Evolutionary conservation across 2,797 vertebrate genomes (phyloP).

Genomic region (Leptatherina wallacei): DNA sequence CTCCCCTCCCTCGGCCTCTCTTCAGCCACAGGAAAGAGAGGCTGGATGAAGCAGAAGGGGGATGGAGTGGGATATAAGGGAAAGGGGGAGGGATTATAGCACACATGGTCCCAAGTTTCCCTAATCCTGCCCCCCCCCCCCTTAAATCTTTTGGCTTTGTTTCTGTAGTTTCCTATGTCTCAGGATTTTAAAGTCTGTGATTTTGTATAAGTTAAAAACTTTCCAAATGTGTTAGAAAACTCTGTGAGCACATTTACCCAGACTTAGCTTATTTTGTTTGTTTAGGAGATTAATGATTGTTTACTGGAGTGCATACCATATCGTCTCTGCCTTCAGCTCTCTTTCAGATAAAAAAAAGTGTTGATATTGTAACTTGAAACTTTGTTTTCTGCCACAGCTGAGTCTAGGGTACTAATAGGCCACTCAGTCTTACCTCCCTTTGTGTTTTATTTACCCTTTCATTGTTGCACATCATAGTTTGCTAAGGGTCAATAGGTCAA

Average conservation of each 20-base stretch:
- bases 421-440: slow-evolving; percentile 18
- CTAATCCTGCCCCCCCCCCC: slow-evolving; percentile 43
- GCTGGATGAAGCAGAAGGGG: slow-evolving; percentile 20
- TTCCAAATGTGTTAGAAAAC: slow-evolving; percentile 19
- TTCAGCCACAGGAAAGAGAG: slow-evolving; percentile 76
- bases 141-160: slow-evolving; percentile 41
- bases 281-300: neutral
- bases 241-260: neutral
- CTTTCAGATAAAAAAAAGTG: neutral
- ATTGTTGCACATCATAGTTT: slow-evolving; percentile 18
- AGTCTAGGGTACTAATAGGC: neutral
- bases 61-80: slow-evolving; percentile 5
- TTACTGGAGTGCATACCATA: neutral
- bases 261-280: neutral
- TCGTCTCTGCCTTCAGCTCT: neutral
- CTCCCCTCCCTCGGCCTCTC: slow-evolving; percentile 41
- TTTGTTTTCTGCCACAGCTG: slow-evolving; percentile 5
- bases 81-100: slow-evolving; percentile 41
- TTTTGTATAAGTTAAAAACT: slow-evolving; percentile 4
- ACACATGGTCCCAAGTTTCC: slow-evolving; percentile 51
- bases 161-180: slow-evolving; percentile 43
- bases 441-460: slow-evolving; percentile 10
- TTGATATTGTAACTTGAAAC: slow-evolving; percentile 5
- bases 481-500: slow-evolving; percentile 25
- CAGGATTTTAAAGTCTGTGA: slow-evolving; percentile 15